phyloP scores from a whole-genome alignment of 2,797 vertebrate genomes.

The Balearica regulorum region DNA sequence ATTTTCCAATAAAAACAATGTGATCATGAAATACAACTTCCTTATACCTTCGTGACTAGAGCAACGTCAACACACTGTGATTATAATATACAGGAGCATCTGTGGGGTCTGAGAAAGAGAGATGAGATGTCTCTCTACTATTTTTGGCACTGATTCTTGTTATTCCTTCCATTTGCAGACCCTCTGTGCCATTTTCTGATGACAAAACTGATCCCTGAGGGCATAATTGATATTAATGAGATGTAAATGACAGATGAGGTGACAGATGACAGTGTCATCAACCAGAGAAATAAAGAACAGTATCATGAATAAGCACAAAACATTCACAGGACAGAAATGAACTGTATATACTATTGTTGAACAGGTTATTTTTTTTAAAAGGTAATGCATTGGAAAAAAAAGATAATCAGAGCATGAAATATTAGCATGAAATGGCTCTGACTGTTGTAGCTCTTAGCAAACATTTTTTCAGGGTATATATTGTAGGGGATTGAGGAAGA shows the following conservation, averaged over 20 bases:
- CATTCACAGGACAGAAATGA: neutral
- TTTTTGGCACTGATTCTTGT: constrained; percentile 22
- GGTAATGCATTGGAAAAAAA: constrained; percentile 41
- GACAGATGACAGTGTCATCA: constrained; percentile 51
- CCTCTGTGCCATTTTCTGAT: constrained; percentile 36
- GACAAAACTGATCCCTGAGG: constrained; percentile 40
- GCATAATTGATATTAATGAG: constrained; percentile 49
- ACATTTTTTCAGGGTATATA: neutral
- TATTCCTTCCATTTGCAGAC: constrained; percentile 25
- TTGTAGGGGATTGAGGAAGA: neutral
- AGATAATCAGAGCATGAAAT: constrained; percentile 58
- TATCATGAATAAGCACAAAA: constrained; percentile 43
- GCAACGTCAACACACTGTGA: neutral
- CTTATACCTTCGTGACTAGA: neutral
- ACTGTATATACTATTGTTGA: neutral
- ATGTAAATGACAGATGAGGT: constrained; percentile 60
- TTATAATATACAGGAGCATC: neutral
- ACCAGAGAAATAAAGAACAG: constrained; percentile 18
- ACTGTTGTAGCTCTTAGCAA: constrained; percentile 12
- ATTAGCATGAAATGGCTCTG: constrained; percentile 42
- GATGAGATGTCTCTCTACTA: neutral
- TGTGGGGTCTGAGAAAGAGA: neutral
- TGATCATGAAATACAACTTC: constrained; percentile 7
- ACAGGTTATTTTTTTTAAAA: neutral
- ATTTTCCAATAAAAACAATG: neutral